These are phyloP conservation scores for Oreotrochilus melanogaster DNA, from an alignment of 2,113 vertebrate species.

Conservation along the genomic window DNA sequence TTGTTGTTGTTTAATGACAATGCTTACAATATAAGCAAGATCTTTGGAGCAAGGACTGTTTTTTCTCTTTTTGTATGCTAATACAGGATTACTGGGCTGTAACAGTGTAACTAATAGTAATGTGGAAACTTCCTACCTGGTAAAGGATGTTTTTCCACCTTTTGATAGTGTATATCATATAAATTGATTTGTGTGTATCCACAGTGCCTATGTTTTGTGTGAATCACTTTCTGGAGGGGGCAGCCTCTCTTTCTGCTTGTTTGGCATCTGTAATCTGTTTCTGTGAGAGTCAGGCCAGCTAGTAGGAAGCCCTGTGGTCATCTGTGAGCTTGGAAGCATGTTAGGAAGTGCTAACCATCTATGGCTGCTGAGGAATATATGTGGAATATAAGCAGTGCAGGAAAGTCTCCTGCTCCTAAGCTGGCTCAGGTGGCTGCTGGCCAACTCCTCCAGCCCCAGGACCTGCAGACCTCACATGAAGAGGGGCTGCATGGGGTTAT, in stretches of 20 bases:
- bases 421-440: not conserved
- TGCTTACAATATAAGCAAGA: not conserved
- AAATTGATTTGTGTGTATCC: not conserved
- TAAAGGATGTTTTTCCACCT: not conserved
- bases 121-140: not conserved
- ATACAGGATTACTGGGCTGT: not conserved
- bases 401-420: not conserved
- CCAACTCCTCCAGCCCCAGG: not conserved
- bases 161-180: not conserved
- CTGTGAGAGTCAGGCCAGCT: not conserved
- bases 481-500: not conserved
- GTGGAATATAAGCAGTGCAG: not conserved
- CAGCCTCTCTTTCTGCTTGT: not conserved
- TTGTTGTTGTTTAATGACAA: not conserved
- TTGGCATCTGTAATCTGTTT: not conserved
- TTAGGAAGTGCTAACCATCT: not conserved
- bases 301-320: not conserved
- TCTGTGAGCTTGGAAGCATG: accelerated
- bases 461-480: not conserved
- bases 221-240: not conserved
- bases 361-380: accelerated
- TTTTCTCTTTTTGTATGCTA: not conserved
- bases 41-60: not conserved
- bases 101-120: not conserved
- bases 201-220: accelerated